A percentile compares a stretch with the other conserved stretches of the same genome.
Conservation (phyloP, 2,888 invertebrate genomes). For the Sepiola atlantica region DNA sequence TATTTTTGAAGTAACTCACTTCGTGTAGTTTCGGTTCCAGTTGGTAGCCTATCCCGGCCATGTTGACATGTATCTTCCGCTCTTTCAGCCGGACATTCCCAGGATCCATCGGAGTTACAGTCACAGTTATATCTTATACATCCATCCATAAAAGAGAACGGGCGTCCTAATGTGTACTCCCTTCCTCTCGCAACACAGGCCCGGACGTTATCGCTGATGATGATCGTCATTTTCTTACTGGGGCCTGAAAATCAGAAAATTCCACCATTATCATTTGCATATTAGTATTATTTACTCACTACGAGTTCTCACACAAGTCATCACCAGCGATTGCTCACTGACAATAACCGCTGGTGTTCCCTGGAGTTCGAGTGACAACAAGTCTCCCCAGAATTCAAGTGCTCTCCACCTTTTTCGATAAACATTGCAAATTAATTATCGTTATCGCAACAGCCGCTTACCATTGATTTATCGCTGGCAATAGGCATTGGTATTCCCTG, state of each 20-base stretch:
- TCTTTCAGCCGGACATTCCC: conserved; percentile 60
- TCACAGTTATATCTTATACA: conserved; percentile 53
- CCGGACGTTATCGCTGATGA: neutral
- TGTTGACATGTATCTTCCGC: conserved; percentile 59
- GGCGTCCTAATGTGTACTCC: neutral
- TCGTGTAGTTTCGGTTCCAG: neutral
- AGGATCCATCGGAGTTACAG: conserved; percentile 64
- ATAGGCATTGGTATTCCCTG: too few relatives aligned
- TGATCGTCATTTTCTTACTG: neutral
- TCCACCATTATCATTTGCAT: too few relatives aligned
- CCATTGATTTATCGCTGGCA: too few relatives aligned
- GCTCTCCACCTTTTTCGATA: too few relatives aligned
- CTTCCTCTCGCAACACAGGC: neutral
- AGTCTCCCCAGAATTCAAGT: too few relatives aligned
- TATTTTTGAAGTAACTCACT: neutral
- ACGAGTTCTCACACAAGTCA: too few relatives aligned
- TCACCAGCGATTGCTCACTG: too few relatives aligned
- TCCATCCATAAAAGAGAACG: conserved; percentile 17
- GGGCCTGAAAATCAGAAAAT: neutral
- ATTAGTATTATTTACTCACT: too few relatives aligned
- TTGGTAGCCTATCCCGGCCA: neutral
- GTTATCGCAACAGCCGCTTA: too few relatives aligned
- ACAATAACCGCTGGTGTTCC: too few relatives aligned
- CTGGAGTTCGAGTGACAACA: too few relatives aligned
- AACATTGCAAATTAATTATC: too few relatives aligned